Evolutionary conservation across 2,888 invertebrate species (phyloP), one percentile per base, ranked within the genome.

Genomic region (Drosophila pseudotalamancana): DNA sequence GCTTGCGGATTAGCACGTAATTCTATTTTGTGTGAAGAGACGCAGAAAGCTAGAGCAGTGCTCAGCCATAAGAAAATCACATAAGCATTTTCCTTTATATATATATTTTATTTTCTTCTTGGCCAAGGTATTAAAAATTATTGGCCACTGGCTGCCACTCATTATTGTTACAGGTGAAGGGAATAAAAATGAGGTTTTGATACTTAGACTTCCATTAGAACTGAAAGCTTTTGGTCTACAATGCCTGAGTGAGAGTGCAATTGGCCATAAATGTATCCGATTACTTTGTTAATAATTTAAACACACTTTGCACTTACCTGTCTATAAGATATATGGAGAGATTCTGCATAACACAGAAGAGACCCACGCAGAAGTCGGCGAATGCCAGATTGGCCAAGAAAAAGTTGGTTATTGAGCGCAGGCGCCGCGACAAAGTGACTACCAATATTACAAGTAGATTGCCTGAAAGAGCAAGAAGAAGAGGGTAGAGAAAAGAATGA

Each of bases 341-440:
- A 89, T 97, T 97, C 90, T 97, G 97, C 90, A 96, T 95, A 56
- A 97, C 96, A 91, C 97, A 98, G 91, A 98, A 97, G 51, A 97
- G 93, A 6, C 97, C 97, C n/a, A 97, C 97, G 88, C 97, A 96
- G 77, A 98, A 94, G 91, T 98, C 97, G 3, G 98, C 97, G 51
- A 96, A 94, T 0, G 97, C 97, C 76, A 98, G 92, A 91, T 98
- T 97, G 16, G 97, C 97, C 89, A 98, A 92, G 91, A 97, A 97
- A 91, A 97, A 97, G 91, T 98, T 98, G 37, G 97, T 98, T 74
- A 97, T 96, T 29, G 97, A 97, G 56, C 97, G 94, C 87, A 97
- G 93, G 43, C 96, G 93, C 57, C 96, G 93, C 62, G 97, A 97
- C 66, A 96, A 90, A 4, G 95, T 95, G 59, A 98, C 96, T 63